A percentile compares a stretch with the other conserved stretches of the same genome.
Evolutionary conservation across 2,888 invertebrate species (phyloP).

Genomic region (Brenthis ino): DNA sequence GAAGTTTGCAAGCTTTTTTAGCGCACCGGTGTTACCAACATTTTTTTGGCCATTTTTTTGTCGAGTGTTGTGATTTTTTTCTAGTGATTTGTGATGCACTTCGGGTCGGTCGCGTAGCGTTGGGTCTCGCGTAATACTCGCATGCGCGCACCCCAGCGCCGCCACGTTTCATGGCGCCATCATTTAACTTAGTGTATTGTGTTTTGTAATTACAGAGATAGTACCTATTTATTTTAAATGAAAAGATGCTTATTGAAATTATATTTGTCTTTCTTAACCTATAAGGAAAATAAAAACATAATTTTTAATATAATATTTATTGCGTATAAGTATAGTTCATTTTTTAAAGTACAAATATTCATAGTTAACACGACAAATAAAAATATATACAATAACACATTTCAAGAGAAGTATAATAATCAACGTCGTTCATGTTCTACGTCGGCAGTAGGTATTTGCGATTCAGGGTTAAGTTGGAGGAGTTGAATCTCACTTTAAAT

Average conservation of each 20-base stretch:
- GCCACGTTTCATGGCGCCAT: constrained; percentile 21
- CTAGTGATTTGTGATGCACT: constrained; percentile 72
- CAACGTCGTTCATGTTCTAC: not conserved
- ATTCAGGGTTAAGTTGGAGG: constrained; percentile 82
- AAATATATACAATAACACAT: not conserved
- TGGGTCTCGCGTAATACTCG: constrained; percentile 72
- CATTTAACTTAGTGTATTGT: constrained; percentile 6
- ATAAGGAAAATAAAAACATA: constrained; percentile 19
- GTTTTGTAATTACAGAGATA: not conserved
- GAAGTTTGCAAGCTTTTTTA: constrained; percentile 84
- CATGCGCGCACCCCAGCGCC: constrained; percentile 42
- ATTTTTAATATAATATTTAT: constrained; percentile 5
- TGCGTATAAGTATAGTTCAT: not conserved
- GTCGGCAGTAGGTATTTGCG: constrained; percentile 50
- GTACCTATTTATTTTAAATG: not conserved
- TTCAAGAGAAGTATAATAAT: not conserved
- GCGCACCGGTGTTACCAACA: constrained; percentile 83
- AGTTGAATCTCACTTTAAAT: constrained; percentile 83
- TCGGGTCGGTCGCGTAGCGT: constrained; percentile 57
- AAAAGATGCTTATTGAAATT: not conserved
- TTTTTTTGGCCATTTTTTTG: constrained; percentile 82
- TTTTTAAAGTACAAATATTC: not conserved
- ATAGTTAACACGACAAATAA: not conserved
- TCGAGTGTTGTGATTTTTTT: constrained; percentile 82
- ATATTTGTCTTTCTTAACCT: not conserved